Evolutionary conservation across 1,140 invertebrate genomes (phyloP).

Genomic region (Steinernema khuongi): DNA sequence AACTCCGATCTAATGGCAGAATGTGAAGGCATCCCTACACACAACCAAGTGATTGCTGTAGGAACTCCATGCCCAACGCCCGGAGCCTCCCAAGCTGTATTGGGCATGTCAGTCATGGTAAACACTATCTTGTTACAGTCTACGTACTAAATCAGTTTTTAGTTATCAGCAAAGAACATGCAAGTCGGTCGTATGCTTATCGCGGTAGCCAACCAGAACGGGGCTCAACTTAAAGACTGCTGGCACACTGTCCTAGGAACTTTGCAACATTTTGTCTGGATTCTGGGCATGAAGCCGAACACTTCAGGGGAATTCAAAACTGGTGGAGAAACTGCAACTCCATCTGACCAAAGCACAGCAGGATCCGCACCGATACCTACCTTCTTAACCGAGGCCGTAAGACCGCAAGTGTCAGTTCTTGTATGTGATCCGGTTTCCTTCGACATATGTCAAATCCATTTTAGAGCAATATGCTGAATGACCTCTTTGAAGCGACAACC

Average conservation of each 20-base stretch:
- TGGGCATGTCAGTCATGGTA: slow-evolving; percentile 88
- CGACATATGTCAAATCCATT: slow-evolving; percentile 5
- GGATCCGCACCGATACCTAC: slow-evolving; percentile 69
- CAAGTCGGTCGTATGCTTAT: slow-evolving; percentile 88
- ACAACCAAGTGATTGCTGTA: slow-evolving; percentile 50
- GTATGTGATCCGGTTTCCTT: slow-evolving; percentile 27
- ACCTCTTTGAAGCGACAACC: slow-evolving; percentile 46
- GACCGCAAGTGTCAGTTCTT: slow-evolving; percentile 80
- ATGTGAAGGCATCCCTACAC: slow-evolving; percentile 52
- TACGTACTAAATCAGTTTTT: slow-evolving; percentile 49
- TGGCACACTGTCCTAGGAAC: slow-evolving; percentile 93
- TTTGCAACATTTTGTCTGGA: slow-evolving; percentile 90
- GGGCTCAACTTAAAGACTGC: slow-evolving; percentile 79
- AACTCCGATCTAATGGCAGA: slow-evolving; percentile 35
- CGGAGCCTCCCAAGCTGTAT: slow-evolving; percentile 65
- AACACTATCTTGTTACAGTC: slow-evolving; percentile 19
- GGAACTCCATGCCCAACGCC: slow-evolving; percentile 61
- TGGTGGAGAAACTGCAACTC: slow-evolving; percentile 17
- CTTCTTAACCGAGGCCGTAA: slow-evolving; percentile 88
- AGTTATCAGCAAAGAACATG: slow-evolving; percentile 88
- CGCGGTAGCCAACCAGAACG: slow-evolving; percentile 81
- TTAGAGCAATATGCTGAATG: slow-evolving; percentile 62
- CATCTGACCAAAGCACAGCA: slow-evolving; percentile 61
- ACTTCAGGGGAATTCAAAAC: not conserved
- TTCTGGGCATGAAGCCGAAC: slow-evolving; percentile 76